Evolutionary conservation across 2,113 vertebrate genomes (phyloP).

Genomic region (Polypterus bichir): DNA sequence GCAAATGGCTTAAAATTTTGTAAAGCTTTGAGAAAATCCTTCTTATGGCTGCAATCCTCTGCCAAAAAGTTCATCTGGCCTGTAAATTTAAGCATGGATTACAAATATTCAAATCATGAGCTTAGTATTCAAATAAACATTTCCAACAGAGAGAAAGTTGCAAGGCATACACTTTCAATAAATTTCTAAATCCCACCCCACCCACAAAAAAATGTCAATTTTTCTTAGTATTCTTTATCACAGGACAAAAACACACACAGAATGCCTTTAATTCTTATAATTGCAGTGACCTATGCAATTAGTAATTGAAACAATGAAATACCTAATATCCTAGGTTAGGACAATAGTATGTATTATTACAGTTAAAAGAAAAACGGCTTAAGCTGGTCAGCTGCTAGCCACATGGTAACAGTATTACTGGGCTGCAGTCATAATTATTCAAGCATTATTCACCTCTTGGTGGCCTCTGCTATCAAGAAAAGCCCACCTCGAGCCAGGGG

Average conservation of each 20-base stretch:
- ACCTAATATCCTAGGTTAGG: conserved; percentile 25
- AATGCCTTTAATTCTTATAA: conserved; percentile 55
- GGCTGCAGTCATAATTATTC: conserved; percentile 77
- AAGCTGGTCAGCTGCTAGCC: conserved; percentile 92
- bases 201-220: conserved; percentile 15
- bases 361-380: conserved; percentile 59
- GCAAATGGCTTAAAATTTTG: conserved; percentile 73
- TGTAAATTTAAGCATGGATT: conserved; percentile 78
- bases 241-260: conserved; percentile 38
- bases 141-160: conserved; percentile 66
- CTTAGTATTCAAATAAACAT: conserved; percentile 81
- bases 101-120: conserved; percentile 78
- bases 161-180: conserved; percentile 68
- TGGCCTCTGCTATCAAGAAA: conserved; percentile 64
- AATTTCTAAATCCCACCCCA: conserved; percentile 40
- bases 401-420: conserved; percentile 74
- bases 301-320: conserved; percentile 34
- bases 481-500: conserved; percentile 50
- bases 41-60: conserved; percentile 65
- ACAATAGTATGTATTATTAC: conserved; percentile 62
- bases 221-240: conserved; percentile 16
- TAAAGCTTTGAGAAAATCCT: conserved; percentile 71
- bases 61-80: conserved; percentile 75
- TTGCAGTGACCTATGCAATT: conserved; percentile 65
- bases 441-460: conserved; percentile 71